phyloP scores from a whole-genome alignment of 2,113 vertebrate species.

The Orycteropus afer region DNA sequence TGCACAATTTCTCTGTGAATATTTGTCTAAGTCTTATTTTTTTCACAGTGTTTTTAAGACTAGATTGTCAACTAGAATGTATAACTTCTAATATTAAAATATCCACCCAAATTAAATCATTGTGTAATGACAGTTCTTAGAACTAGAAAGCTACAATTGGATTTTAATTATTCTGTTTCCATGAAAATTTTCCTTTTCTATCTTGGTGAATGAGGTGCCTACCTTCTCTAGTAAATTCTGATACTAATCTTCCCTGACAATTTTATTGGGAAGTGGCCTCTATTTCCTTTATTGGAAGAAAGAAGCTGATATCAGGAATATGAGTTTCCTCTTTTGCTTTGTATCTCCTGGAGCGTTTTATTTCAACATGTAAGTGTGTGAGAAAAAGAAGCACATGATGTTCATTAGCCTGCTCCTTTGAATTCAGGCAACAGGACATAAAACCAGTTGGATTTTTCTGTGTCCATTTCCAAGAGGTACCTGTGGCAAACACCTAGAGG shows the following conservation, averaged over 20 bases:
- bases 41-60: conserved; percentile 39
- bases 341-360: not conserved
- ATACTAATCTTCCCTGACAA: conserved; percentile 29
- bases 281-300: conserved; percentile 23
- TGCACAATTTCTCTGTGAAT: not conserved
- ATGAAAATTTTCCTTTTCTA: not conserved
- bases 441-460: not conserved
- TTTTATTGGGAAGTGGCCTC: conserved; percentile 7
- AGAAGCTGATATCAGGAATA: not conserved
- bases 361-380: not conserved
- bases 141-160: not conserved
- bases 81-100: conserved; percentile 40
- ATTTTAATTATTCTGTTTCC: not conserved
- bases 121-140: not conserved
- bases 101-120: not conserved
- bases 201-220: not conserved
- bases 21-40: not conserved
- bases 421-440: not conserved
- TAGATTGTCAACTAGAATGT: not conserved
- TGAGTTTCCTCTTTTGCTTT: not conserved
- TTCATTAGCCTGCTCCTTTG: not conserved
- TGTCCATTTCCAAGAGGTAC: not conserved
- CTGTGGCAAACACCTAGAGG: not conserved
- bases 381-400: not conserved
- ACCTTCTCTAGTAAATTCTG: conserved; percentile 20